Evolutionary conservation across 2,888 invertebrate species (phyloP), one percentile per base, ranked within the genome.

Genomic region (Lagria hirta): DNA sequence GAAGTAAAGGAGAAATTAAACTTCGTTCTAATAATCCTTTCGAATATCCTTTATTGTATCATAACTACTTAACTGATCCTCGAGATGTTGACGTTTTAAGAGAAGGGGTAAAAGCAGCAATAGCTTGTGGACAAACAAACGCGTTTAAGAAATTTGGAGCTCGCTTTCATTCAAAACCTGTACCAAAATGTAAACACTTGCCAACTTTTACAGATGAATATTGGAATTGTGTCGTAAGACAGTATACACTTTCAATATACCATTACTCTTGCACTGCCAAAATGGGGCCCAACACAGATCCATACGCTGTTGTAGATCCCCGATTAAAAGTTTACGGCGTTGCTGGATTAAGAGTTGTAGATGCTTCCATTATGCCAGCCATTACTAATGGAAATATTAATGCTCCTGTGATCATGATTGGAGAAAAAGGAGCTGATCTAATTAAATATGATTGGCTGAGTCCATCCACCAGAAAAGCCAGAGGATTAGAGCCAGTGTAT

Each of bases 51-150:
- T 73, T 90, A 3, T 79, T 97, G 65, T 85, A 91, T 58, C 93
- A 94, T 62, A 96, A 96, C 68, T 97, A 97, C 65, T 74, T 97
- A 47, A 86, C 90, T 0, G 85, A 92, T 67, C 87, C 86, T 0
- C 83, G 87, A 46, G 96, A 96, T 58, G 84, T 92, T 0, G 79
- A 83, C 15, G 88, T 88, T 0, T 69, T 93, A 34, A 75, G 91
- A 12, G 92, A 92, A 71, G 92, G 92, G 7, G 86, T 90, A 1
- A 93, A 93, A 66, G 85, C 89, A 0, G 87, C 88, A 0, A 66
- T 93, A 1, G 88, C 90, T 0, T 79, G 89, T 10, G 88, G 84
- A 0, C 83, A 89, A 65, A 90, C 91, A 0, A 74, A 81, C 52
- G 83, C 88, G 1, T 76, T 88, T 81, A 85, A 82, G 61, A 74